Percentiles rank a stretch among this genome's conserved stretches.
phyloP scores from a whole-genome alignment of 1,140 invertebrate species.

The Hetaerina americana region DNA sequence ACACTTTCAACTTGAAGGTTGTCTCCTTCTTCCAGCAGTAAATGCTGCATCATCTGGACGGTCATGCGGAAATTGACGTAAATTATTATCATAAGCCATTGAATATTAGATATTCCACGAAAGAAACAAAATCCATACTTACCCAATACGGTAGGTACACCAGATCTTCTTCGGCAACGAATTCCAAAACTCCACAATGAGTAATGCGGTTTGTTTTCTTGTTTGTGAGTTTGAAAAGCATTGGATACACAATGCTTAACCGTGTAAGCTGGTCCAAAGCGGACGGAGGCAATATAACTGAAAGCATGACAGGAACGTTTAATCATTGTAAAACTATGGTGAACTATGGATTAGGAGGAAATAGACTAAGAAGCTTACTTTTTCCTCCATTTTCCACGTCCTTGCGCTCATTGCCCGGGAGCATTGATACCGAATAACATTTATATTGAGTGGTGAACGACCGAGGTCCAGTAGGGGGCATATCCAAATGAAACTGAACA shows the following conservation, averaged over 20 bases:
- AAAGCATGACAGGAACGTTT: slow-evolving; percentile 24
- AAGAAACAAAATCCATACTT: slow-evolving; percentile 19
- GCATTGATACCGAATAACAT: slow-evolving; percentile 93
- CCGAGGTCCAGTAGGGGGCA: slow-evolving; percentile 65
- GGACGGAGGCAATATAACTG: slow-evolving; percentile 96
- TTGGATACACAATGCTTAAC: slow-evolving; percentile 95
- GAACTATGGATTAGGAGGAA: slow-evolving; percentile 7
- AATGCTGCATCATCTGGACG: slow-evolving; percentile 93
- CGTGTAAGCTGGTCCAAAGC: slow-evolving; percentile 88
- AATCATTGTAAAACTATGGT: background rate
- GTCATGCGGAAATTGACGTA: no score
- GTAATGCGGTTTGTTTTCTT: slow-evolving; percentile 71
- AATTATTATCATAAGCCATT: background rate
- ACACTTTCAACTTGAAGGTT: slow-evolving; percentile 85
- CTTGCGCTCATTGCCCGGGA: slow-evolving; percentile 82
- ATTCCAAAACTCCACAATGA: slow-evolving; percentile 97
- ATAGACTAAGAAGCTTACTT: slow-evolving; percentile 44
- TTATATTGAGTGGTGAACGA: slow-evolving; percentile 76
- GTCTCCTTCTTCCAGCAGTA: slow-evolving; percentile 83
- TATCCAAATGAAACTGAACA: no score
- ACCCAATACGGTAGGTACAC: slow-evolving; percentile 97
- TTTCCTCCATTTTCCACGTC: slow-evolving; percentile 97
- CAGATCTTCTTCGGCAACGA: slow-evolving; percentile 97
- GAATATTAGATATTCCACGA: background rate
- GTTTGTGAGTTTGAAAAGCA: slow-evolving; percentile 96